Base-by-base conservation (phyloP, 2,797 vertebrate genomes). In the Emydoidea blandingii region DNA sequence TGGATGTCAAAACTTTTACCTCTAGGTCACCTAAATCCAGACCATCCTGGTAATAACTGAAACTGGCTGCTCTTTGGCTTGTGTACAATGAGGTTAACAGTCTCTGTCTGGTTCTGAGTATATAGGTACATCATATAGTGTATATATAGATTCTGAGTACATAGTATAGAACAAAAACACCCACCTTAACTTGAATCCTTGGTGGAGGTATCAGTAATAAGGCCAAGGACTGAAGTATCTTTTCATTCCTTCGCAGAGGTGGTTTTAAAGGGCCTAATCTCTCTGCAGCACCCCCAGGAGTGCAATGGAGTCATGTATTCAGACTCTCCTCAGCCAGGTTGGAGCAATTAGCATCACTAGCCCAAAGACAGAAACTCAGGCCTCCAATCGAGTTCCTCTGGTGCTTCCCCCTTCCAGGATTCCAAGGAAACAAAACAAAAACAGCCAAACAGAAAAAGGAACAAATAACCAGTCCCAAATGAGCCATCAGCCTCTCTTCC, bases 1-100 rank as follows among this genome's bases (percentile, higher is more conserved):
- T 59, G 74, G 49, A 56, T 87, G 34, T 31, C 25, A 37, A 0
- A 0, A 0, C 2, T 47, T 72, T 59, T 37, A 29, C 27, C 7
- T 49, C 27, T 16, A 78, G 12, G 15, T 49, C 12, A 47, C 44
- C 44, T 15, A 72, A 37, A 74, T 72, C 8, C 65, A 72, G n/a
- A 72, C 19, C n/a, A 37, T 44, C 12, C 23, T 44, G 68, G 21
- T 41, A 74, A 25, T 76, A 27, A 47, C 37, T 15, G 23, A 78
- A 49, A 27, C 25, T 7, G 44, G 7, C 27, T 78, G 14, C 25
- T 78, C 72, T 76, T 76, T 47, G 72, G 37, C 41, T 47, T 76
- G 41, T 78, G 44, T 49, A 16, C 29, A 15, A 31, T 8, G 23
- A 78, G 74, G 8, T 78, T 49, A 78, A 27, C 74, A 16, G 14